phyloP scores from a whole-genome alignment of 2,113 vertebrate genomes.

The Daphoenositta chrysoptera region DNA sequence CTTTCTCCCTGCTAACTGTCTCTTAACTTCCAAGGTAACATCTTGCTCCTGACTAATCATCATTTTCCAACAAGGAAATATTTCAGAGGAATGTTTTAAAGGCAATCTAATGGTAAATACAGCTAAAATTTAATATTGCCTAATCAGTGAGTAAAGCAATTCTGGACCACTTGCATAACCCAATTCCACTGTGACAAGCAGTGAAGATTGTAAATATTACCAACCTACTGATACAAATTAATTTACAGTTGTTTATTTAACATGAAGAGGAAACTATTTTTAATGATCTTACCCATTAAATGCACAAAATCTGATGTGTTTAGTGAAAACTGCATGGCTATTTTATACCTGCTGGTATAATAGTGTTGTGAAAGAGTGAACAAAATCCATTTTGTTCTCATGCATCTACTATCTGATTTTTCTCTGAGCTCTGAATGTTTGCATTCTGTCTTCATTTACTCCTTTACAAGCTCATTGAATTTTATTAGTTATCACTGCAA shows the following conservation, averaged over 20 bases:
- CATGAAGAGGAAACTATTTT: not conserved
- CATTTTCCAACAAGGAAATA: not conserved
- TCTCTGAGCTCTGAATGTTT: not conserved
- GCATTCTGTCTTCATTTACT: not conserved
- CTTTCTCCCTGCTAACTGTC: rapidly evolving
- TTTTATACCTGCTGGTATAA: not conserved
- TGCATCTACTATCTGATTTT: not conserved
- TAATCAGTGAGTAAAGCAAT: not conserved
- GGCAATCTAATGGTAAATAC: not conserved
- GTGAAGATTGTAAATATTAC: not conserved
- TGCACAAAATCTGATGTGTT: not conserved
- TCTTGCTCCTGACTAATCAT: not conserved
- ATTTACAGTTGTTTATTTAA: not conserved
- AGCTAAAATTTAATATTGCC: not conserved
- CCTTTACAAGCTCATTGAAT: not conserved
- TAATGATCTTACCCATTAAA: not conserved
- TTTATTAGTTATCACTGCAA: slow-evolving; percentile 23
- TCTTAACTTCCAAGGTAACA: not conserved
- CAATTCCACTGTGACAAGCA: not conserved
- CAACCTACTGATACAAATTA: not conserved
- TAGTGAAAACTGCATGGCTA: not conserved
- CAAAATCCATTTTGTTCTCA: not conserved
- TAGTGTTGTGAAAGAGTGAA: not conserved
- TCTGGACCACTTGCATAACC: not conserved
- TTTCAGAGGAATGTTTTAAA: not conserved